Evolutionary conservation across 2,888 invertebrate species (phyloP), one percentile per base, ranked within the genome.

Genomic region (Eumacrocentrus americanus): DNA sequence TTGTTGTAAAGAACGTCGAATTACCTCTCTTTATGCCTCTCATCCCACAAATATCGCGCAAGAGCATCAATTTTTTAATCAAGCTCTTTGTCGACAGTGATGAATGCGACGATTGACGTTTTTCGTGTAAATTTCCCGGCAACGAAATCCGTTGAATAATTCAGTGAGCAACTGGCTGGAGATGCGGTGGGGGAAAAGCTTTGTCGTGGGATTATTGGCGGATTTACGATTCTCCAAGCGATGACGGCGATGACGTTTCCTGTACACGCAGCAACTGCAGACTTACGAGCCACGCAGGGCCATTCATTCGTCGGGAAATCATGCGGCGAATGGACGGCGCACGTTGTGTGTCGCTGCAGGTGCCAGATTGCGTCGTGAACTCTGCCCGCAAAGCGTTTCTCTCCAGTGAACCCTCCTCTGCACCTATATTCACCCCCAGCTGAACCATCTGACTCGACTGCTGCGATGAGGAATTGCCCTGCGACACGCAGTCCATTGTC

Each of bases 391-490:
- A 20, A 20, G 5, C 37, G 14, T 11, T 18, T 20, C 38, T 25
- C 35, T 29, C n/a, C n/a, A n/a, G n/a, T n/a, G n/a, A n/a, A n/a
- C n/a, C n/a, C n/a, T n/a, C n/a, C n/a, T n/a, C n/a, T n/a, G n/a
- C n/a, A n/a, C n/a, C n/a, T n/a, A n/a, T n/a, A n/a, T n/a, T n/a
- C n/a, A n/a, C n/a, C n/a, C n/a, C n/a, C n/a, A n/a, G n/a, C n/a
- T n/a, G n/a, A n/a, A n/a, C n/a, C n/a, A n/a, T n/a, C n/a, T n/a
- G n/a, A n/a, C n/a, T n/a, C n/a, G n/a, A n/a, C n/a, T n/a, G n/a
- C n/a, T n/a, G n/a, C n/a, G n/a, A 68, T 72, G 72, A 72, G 70
- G 70, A 71, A 75, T 74, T 73, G 70, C 68, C 65, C 55, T 38
- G 25, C 61, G 68, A 70, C 71, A 73, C 68, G 72, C 70, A 66